Percentiles rank a stretch among this genome's conserved stretches.
Evolutionary conservation across 2,888 invertebrate species (phyloP).

Genomic region (Tupiocoris notatus): DNA sequence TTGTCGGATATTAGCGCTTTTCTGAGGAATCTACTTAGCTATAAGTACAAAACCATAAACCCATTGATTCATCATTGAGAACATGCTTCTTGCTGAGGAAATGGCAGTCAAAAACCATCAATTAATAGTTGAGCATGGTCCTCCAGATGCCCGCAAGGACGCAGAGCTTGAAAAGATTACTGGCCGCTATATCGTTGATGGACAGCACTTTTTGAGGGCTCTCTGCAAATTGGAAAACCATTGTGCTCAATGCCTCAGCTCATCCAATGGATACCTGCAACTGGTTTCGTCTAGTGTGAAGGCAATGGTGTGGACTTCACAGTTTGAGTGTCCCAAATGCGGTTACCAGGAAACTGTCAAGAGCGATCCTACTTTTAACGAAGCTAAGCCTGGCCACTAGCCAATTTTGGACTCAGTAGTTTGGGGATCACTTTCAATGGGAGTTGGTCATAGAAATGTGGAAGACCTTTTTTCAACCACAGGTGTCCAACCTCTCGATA

Average conservation of each 20-base stretch:
- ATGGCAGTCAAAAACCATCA: no score
- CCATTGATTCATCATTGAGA: no score
- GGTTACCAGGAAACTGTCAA: neutral
- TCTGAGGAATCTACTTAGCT: no score
- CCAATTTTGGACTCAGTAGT: neutral
- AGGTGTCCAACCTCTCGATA: neutral
- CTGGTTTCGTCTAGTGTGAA: neutral
- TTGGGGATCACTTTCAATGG: neutral
- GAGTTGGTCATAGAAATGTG: slow-evolving; percentile 1
- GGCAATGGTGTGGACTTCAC: neutral
- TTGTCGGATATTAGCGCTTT: no score
- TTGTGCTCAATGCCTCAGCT: no score
- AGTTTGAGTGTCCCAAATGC: slow-evolving; percentile 1
- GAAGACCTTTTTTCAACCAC: neutral
- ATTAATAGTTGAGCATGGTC: no score
- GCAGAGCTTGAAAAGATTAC: no score
- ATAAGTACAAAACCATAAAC: no score
- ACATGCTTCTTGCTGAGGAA: no score
- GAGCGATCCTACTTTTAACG: slow-evolving; percentile 7
- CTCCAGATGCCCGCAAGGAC: no score
- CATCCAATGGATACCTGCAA: neutral
- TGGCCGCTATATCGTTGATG: slow-evolving; percentile 1
- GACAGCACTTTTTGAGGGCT: neutral
- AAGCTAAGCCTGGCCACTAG: neutral
- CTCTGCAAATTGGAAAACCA: neutral